Conservation (phyloP, 2,888 invertebrate species). For the Acutogordius australiensis region DNA sequence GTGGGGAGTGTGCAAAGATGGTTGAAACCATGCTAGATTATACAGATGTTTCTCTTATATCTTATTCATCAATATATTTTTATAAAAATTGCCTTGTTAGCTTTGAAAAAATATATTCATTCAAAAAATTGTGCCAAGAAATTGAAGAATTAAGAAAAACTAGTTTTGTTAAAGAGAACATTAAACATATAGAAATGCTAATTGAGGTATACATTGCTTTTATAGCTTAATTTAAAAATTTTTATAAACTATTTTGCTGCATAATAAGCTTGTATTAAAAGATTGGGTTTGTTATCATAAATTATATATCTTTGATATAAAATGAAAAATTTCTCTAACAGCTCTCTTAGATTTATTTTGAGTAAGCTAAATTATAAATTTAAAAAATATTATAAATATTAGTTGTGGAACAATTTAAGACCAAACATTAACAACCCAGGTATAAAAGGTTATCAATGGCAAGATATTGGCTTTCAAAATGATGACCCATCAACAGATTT, state of each 20-base stretch:
- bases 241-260: not conserved
- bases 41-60: not conserved
- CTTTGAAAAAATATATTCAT: conserved; percentile 2
- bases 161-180: not conserved
- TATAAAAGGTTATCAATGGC: not conserved
- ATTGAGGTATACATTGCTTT: not conserved
- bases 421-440: not conserved
- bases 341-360: not conserved
- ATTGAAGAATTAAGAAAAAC: not conserved
- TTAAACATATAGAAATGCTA: not conserved
- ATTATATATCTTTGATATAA: too few species aligned
- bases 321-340: too few species aligned
- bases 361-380: not conserved
- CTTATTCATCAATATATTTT: not conserved
- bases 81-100: not conserved
- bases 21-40: not conserved
- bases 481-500: conserved; percentile 94
- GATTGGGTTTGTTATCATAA: too few species aligned
- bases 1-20: not conserved
- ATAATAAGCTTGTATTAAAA: not conserved
- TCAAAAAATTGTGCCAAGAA: not conserved
- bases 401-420: not conserved
- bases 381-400: not conserved
- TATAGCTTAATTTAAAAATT: not conserved
- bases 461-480: conserved; percentile 35